Evolutionary conservation across 2,888 invertebrate species (phyloP).

Genomic region (Trissonchulus latispiculum): DNA sequence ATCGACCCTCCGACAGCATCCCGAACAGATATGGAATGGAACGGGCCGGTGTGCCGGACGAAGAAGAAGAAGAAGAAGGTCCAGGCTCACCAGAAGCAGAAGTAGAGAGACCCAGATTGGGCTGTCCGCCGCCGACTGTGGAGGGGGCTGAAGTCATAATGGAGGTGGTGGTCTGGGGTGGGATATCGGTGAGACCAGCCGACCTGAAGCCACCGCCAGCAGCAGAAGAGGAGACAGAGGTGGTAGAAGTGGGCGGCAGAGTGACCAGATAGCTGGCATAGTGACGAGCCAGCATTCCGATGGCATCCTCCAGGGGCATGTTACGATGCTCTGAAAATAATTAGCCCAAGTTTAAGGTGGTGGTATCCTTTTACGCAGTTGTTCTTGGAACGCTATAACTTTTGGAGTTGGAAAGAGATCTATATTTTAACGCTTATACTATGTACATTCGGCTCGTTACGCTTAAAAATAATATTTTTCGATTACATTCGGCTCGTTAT

Average conservation of each 20-base stretch:
- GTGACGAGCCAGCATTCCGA: slow-evolving; percentile 58
- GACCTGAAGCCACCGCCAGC: not conserved
- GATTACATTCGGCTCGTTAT: too few species aligned
- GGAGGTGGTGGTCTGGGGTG: not conserved
- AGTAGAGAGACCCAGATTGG: too few species aligned
- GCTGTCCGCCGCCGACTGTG: not conserved
- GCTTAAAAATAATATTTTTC: too few species aligned
- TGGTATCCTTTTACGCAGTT: too few species aligned
- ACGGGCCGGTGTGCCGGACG: slow-evolving; percentile 44
- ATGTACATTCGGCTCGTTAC: too few species aligned
- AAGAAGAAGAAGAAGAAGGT: slow-evolving; percentile 36
- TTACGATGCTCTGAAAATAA: slow-evolving; percentile 82
- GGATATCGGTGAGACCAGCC: not conserved
- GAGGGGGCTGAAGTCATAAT: not conserved
- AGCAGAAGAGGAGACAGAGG: too few species aligned
- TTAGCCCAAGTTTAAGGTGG: too few species aligned
- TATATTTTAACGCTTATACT: too few species aligned
- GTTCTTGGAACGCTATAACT: too few species aligned
- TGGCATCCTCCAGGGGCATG: slow-evolving; percentile 85
- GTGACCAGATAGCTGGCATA: slow-evolving; percentile 45
- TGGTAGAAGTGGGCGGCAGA: too few species aligned
- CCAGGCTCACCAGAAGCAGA: not conserved
- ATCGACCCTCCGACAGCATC: slow-evolving; percentile 58
- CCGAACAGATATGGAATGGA: slow-evolving; percentile 63
- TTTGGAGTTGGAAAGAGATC: too few species aligned